Evolutionary conservation across 1,140 invertebrate genomes (phyloP), one percentile per base, ranked within the genome.

Genomic region (Theocolax elegans): DNA sequence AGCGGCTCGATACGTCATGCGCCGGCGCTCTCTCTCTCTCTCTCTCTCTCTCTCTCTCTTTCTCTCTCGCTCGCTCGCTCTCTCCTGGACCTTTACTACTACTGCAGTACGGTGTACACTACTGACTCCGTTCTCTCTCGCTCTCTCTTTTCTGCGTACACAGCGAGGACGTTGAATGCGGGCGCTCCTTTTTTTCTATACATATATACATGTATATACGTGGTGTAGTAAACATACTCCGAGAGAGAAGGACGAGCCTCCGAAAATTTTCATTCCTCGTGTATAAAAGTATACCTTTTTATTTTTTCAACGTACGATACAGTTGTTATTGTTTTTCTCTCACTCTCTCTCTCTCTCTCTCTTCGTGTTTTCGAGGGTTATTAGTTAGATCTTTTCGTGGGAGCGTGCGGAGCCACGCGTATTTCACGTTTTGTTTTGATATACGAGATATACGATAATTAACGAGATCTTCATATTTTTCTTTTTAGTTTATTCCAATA

Each of bases 1-100:
- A 49, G 72, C 63, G 75, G 79, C 63, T 80, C 79, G 79, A 84
- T 85, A 85, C 83, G 82, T 83, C 81, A 82, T 79, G 31, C 31
- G 19, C 48, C 17, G 12, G 7, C 17, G 23, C 48, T 21, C 13
- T 12, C 7, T 44, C 6, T 12, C n/a, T 44, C 42, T 44, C 42
- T 44, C 31, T 35, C 31, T 35, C 42, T 44, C 42, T 44, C 42
- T 44, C 15, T 44, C 42, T 44, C 42, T 44, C 42, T 44, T n/a
- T 3, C n/a, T 6, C 10, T 44, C 15, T n/a, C 15, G 6, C 6
- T 3, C 10, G 42, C 42, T 3, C 7, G 42, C 44, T 3, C 12
- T 10, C 12, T n/a, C 12, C 12, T 46, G 1, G 8, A 17, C 1
- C 44, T 46, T 8, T 46, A 46, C 21, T n/a, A n/a, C n/a, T n/a